phyloP scores from a whole-genome alignment of 2,888 invertebrate genomes.

The Sarcophaga rosellei region DNA sequence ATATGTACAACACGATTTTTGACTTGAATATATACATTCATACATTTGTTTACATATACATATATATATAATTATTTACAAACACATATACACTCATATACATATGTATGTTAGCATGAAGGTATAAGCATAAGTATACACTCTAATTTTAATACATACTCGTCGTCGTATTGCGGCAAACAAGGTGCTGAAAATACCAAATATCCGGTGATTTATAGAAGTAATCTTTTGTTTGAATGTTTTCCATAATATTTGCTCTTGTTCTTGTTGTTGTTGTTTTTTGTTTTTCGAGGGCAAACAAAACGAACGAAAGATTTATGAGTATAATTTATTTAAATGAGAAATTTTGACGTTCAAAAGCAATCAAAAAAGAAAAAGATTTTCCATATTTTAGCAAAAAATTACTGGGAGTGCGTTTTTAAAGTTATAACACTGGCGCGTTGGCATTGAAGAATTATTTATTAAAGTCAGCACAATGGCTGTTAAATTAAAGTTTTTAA shows the following conservation, averaged over 20 bases:
- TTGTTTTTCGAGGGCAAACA: not conserved
- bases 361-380: constrained; percentile 1
- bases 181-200: constrained; percentile 55
- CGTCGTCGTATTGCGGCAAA: constrained; percentile 27
- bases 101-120: not conserved
- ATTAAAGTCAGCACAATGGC: not conserved
- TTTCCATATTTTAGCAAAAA: not conserved
- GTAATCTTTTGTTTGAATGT: constrained; percentile 52
- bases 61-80: constrained; percentile 20
- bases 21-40: not conserved
- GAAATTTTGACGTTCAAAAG: constrained; percentile 36
- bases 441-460: too few relatives aligned
- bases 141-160: not conserved
- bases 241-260: constrained; percentile 17
- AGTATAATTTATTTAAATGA: constrained; percentile 45
- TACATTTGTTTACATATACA: constrained; percentile 1
- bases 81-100: not conserved
- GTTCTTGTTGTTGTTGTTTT: not conserved
- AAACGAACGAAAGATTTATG: constrained; percentile 49
- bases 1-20: constrained; percentile 21
- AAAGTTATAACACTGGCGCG: not conserved
- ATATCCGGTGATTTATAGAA: constrained; percentile 61
- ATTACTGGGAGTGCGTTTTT: not conserved
- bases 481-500: not conserved
- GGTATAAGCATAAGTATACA: not conserved